phyloP scores from a whole-genome alignment of 2,113 vertebrate species.

The Sylvia atricapilla region DNA sequence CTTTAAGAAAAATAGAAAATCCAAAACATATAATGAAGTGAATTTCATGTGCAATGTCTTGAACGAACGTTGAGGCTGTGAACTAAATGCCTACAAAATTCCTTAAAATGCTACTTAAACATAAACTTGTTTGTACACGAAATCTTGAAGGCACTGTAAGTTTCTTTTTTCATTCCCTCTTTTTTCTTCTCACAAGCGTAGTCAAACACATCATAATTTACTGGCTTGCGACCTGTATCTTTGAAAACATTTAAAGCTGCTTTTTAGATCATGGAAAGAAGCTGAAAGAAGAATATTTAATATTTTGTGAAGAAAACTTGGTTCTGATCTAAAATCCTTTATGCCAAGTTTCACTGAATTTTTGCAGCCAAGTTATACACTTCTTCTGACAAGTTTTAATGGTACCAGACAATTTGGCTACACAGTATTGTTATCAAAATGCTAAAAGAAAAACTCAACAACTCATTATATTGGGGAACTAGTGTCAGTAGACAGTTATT shows the following conservation, averaged over 20 bases:
- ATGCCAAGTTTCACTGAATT: slow-evolving; percentile 25
- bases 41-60: neutral
- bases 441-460: slow-evolving; percentile 7
- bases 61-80: neutral
- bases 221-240: neutral
- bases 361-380: slow-evolving; percentile 7
- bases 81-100: neutral
- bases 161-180: neutral
- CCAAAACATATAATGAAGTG: neutral
- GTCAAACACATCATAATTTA: neutral
- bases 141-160: neutral
- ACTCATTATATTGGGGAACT: neutral
- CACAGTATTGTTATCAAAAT: slow-evolving; percentile 8
- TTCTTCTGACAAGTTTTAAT: neutral
- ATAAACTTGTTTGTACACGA: neutral
- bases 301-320: neutral
- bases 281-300: neutral
- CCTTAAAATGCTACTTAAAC: slow-evolving; percentile 1
- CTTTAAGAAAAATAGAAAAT: neutral
- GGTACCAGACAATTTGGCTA: slow-evolving; percentile 6
- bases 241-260: neutral
- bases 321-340: neutral
- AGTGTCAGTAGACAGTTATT: neutral
- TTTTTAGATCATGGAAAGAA: neutral
- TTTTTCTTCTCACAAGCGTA: neutral